Conservation (phyloP, 1,140 invertebrate species). For the Branchinecta lindahli region DNA sequence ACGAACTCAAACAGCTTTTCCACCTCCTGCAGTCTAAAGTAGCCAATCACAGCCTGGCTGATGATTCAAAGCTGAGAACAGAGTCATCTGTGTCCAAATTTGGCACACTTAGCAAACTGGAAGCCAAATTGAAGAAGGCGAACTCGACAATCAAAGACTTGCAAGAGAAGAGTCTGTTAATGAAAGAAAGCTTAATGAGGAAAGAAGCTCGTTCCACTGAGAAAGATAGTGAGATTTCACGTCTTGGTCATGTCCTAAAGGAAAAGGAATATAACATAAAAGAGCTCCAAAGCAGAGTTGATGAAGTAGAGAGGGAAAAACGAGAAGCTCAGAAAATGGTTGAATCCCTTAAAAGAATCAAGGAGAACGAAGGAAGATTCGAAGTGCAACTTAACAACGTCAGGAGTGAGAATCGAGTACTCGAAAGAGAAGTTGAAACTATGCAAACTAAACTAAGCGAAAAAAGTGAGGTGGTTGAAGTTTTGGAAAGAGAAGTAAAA, state of each 20-base stretch:
- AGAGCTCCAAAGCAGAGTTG: conserved; percentile 13
- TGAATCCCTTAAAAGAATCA: not conserved
- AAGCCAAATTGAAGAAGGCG: not conserved
- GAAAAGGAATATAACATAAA: conserved; percentile 16
- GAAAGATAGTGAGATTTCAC: conserved; percentile 12
- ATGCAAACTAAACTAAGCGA: conserved; percentile 13
- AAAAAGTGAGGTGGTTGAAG: too few species aligned
- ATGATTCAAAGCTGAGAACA: too few species aligned
- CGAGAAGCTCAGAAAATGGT: not conserved
- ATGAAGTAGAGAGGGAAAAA: conserved; percentile 12
- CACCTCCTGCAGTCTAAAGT: too few species aligned
- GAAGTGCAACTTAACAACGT: conserved; percentile 10
- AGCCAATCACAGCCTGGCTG: too few species aligned
- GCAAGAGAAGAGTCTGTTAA: not conserved
- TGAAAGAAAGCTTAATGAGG: conserved; percentile 19
- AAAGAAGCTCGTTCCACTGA: conserved; percentile 16
- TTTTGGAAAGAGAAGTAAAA: not conserved
- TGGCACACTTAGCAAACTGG: not conserved
- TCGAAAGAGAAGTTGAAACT: conserved; percentile 15
- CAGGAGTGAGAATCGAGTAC: not conserved
- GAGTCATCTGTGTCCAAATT: not conserved
- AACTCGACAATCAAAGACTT: not conserved
- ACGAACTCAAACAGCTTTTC: too few species aligned
- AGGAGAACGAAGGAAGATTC: not conserved
- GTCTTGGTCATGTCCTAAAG: conserved; percentile 18